phyloP scores from a whole-genome alignment of 1,140 invertebrate genomes.

The Eueides isabella region DNA sequence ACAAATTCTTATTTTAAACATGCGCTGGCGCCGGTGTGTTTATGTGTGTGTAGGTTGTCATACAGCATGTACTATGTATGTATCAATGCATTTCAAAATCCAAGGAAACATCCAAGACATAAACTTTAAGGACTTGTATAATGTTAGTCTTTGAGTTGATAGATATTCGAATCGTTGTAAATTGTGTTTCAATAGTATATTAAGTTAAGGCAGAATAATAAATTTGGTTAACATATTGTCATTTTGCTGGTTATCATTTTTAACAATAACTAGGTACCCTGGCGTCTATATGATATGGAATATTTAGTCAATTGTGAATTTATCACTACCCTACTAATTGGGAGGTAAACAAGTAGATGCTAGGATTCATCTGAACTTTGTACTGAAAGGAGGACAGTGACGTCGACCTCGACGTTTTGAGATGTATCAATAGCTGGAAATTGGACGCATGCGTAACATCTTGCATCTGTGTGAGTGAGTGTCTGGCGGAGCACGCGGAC shows the following conservation, averaged over 20 bases:
- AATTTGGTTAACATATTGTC: neutral
- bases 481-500: constrained; percentile 68
- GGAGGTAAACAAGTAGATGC: constrained; percentile 17
- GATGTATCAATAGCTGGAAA: constrained; percentile 62
- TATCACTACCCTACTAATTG: constrained; percentile 33
- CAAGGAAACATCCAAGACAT: neutral
- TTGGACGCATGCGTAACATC: constrained; percentile 68
- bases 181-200: neutral
- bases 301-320: constrained; percentile 8
- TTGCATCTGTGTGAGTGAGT: constrained; percentile 61
- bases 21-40: constrained; percentile 11
- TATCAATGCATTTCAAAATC: neutral
- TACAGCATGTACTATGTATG: neutral
- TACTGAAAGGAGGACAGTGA: constrained; percentile 71
- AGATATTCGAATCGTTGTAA: neutral
- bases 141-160: neutral
- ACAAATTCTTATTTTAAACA: constrained; percentile 35
- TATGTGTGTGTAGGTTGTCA: neutral
- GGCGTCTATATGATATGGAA: constrained; percentile 12
- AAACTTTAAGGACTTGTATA: neutral
- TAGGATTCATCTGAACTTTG: constrained; percentile 58
- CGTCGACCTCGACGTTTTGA: constrained; percentile 65
- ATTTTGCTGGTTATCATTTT: neutral
- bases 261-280: neutral
- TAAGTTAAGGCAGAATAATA: neutral